Conservation (phyloP, 2,797 vertebrate species). For the Clarias fuscus region DNA sequence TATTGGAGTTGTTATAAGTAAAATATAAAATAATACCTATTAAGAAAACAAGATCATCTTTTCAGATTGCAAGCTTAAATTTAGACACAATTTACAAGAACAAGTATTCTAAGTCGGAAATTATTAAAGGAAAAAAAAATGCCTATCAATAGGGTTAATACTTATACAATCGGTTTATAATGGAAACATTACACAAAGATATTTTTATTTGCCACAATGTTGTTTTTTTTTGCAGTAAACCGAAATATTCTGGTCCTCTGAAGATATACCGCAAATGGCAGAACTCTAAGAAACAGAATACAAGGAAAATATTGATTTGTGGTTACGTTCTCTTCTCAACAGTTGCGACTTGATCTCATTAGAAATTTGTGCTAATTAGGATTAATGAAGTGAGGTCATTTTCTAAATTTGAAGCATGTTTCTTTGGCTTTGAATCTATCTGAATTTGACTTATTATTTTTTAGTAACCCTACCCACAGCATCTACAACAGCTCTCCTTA, state of each 20-base stretch:
- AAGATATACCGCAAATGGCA: too few species aligned
- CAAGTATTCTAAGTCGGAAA: background rate
- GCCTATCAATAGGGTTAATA: background rate
- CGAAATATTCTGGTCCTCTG: too few species aligned
- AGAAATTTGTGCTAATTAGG: too few species aligned
- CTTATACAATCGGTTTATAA: background rate
- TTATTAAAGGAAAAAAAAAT: background rate
- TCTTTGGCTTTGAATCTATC: background rate
- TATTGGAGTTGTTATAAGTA: background rate
- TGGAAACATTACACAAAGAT: background rate
- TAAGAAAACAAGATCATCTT: too few species aligned
- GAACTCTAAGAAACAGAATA: too few species aligned
- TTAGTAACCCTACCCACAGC: background rate
- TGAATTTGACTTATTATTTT: background rate
- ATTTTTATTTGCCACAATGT: background rate
- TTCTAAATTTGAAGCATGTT: background rate
- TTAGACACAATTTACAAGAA: background rate
- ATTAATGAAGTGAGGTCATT: too few species aligned
- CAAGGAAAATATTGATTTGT: too few species aligned
- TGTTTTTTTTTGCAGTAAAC: too few species aligned
- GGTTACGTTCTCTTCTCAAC: too few species aligned
- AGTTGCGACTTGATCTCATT: too few species aligned
- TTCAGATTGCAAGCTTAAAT: too few species aligned
- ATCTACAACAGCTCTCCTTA: background rate
- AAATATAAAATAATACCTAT: background rate